phyloP scores from a whole-genome alignment of 2,888 invertebrate species.

The Daptonema setosum region DNA sequence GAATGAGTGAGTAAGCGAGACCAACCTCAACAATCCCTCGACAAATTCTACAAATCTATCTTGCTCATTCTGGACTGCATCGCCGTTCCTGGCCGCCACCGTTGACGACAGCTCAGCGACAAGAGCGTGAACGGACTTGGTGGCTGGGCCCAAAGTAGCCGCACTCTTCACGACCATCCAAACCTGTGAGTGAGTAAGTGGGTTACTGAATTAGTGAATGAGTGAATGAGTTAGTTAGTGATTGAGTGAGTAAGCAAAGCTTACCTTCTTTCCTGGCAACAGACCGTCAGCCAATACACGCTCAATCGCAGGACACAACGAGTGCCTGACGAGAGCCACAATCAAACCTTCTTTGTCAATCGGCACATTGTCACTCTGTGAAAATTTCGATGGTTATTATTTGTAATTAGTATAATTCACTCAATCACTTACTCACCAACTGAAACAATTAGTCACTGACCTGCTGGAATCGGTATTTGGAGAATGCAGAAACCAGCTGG shows the following conservation, averaged over 20 bases:
- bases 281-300: constrained; percentile 63
- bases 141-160: constrained; percentile 43
- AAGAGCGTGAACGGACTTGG: constrained; percentile 57
- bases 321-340: constrained; percentile 7
- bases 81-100: background rate
- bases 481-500: background rate
- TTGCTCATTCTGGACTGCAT: background rate
- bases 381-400: background rate
- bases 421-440: background rate
- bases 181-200: constrained; percentile 29
- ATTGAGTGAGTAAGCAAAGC: too few relatives aligned
- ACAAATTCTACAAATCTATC: constrained; percentile 13
- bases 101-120: constrained; percentile 44
- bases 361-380: background rate
- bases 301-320: constrained; percentile 58
- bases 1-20: too few relatives aligned
- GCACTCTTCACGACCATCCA: constrained; percentile 66
- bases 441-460: background rate
- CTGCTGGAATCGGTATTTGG: background rate
- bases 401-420: background rate
- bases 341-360: background rate
- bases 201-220: too few relatives aligned
- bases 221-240: too few relatives aligned
- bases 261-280: constrained; percentile 60
- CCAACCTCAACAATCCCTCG: background rate